A percentile compares a stretch with the other conserved stretches of the same genome.
Conservation (phyloP, 2,888 invertebrate genomes). For the Pediacus dermestoides region DNA sequence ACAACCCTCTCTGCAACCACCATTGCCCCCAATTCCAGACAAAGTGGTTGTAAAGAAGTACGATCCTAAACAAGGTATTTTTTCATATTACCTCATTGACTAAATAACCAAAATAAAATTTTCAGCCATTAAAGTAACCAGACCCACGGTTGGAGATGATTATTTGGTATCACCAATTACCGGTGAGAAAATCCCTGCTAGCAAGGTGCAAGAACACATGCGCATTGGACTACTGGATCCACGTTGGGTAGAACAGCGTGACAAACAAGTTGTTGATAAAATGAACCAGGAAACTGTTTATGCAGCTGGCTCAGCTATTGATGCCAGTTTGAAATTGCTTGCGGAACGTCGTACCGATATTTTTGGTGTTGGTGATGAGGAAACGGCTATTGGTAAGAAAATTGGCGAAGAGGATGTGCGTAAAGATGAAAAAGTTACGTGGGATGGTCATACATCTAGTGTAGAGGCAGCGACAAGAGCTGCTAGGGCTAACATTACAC, state of each 20-base stretch:
- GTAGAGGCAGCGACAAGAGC: slow-evolving; percentile 94
- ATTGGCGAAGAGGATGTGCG: slow-evolving; percentile 82
- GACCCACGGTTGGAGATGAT: slow-evolving; percentile 71
- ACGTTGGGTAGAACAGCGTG: slow-evolving; percentile 95
- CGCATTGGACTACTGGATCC: slow-evolving; percentile 94
- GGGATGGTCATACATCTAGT: slow-evolving; percentile 98
- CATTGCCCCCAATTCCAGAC: slow-evolving; percentile 83
- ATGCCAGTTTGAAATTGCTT: slow-evolving; percentile 89
- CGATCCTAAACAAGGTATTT: slow-evolving; percentile 79
- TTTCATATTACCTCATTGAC: slow-evolving; percentile 3
- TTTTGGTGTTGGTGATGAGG: slow-evolving; percentile 98
- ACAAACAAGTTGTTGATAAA: slow-evolving; percentile 90
- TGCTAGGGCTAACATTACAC: slow-evolving; percentile 89
- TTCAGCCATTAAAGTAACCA: slow-evolving; percentile 54
- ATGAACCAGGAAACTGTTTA: slow-evolving; percentile 85
- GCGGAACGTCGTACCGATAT: slow-evolving; percentile 99
- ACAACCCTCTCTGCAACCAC: slow-evolving; percentile 54
- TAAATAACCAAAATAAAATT: too few relatives aligned
- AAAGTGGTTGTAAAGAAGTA: slow-evolving; percentile 96
- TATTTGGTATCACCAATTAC: slow-evolving; percentile 98
- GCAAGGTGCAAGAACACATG: slow-evolving; percentile 97
- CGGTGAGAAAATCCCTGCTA: slow-evolving; percentile 94
- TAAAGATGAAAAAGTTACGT: slow-evolving; percentile 89
- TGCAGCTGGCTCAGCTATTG: slow-evolving; percentile 83
- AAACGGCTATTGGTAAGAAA: slow-evolving; percentile 98